These are phyloP conservation scores for Melanostoma scalare DNA, from an alignment of 2,888 invertebrate genomes.

Conservation along the genomic window DNA sequence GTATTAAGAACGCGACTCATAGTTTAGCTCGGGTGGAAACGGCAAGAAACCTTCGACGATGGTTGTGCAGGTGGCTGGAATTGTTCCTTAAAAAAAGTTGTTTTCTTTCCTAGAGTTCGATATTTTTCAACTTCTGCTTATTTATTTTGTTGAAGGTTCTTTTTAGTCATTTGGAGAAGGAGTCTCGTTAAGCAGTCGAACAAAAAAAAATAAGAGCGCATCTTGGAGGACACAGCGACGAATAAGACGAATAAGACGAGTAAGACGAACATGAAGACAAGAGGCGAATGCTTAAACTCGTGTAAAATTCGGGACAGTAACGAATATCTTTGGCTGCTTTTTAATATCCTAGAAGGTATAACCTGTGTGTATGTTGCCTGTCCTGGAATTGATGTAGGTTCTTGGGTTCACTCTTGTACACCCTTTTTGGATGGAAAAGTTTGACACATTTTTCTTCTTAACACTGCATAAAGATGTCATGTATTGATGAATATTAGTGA, in stretches of 20 bases:
- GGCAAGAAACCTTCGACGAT: slow-evolving; percentile 24
- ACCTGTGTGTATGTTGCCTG: not conserved
- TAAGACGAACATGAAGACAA: slow-evolving; percentile 27
- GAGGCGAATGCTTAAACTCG: slow-evolving; percentile 51
- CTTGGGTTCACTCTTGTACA: slow-evolving; percentile 3
- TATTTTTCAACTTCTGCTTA: slow-evolving; percentile 22
- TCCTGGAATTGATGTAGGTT: slow-evolving; percentile 25
- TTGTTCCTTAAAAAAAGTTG: slow-evolving; percentile 11
- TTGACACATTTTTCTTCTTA: slow-evolving; percentile 35
- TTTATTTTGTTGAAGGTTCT: slow-evolving; percentile 27
- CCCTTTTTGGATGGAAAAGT: slow-evolving; percentile 22
- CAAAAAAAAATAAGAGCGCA: slow-evolving; percentile 30
- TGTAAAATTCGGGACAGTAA: slow-evolving; percentile 42
- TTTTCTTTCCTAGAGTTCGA: slow-evolving; percentile 39
- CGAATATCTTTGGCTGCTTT: slow-evolving; percentile 22
- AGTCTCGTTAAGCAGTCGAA: not conserved
- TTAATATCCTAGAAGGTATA: slow-evolving; percentile 33
- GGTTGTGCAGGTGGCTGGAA: slow-evolving; percentile 59
- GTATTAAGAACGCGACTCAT: not conserved
- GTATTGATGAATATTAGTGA: slow-evolving; percentile 72
- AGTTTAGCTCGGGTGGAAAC: not conserved
- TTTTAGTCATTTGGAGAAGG: slow-evolving; percentile 1
- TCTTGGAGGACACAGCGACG: slow-evolving; percentile 42
- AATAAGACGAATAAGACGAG: not conserved
- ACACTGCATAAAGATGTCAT: slow-evolving; percentile 38